These are phyloP conservation scores for Nothura maculosa DNA, from an alignment of 2,797 vertebrate genomes.

Conservation along the genomic window DNA sequence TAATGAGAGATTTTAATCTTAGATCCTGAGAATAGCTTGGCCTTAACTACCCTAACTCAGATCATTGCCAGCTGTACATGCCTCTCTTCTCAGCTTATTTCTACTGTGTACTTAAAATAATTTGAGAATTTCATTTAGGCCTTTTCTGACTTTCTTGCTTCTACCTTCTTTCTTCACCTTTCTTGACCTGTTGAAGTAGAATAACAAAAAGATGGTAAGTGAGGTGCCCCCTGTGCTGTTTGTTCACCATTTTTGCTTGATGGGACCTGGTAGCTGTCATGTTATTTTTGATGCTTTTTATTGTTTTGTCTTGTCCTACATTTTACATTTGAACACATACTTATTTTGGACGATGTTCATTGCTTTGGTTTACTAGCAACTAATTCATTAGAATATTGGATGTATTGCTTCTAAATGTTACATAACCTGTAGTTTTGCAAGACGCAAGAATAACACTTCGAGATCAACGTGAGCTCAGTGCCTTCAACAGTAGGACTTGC, in stretches of 20 bases:
- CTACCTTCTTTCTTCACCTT: conserved; percentile 87
- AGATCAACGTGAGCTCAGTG: not conserved
- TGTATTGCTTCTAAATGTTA: conserved; percentile 62
- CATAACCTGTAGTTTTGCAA: conserved; percentile 28
- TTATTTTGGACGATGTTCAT: conserved; percentile 74
- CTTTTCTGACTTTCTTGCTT: conserved; percentile 86
- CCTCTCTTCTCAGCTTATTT: conserved; percentile 80
- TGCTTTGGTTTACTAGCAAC: conserved; percentile 78
- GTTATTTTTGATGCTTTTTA: conserved; percentile 41
- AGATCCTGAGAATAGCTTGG: conserved; percentile 51
- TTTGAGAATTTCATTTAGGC: conserved; percentile 81
- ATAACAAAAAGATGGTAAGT: conserved; percentile 99
- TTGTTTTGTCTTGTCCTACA: conserved; percentile 63
- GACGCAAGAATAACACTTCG: conserved; percentile 18
- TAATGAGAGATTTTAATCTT: not conserved
- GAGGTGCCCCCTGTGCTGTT: conserved; percentile 86
- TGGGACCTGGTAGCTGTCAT: conserved; percentile 76
- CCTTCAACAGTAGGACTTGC: not conserved
- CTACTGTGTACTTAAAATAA: conserved; percentile 83
- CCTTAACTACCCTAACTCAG: conserved; percentile 72
- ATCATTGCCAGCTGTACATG: conserved; percentile 71
- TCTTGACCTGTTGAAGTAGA: conserved; percentile 95
- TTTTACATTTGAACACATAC: conserved; percentile 76
- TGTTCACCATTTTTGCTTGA: conserved; percentile 87
- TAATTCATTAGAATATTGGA: conserved; percentile 70